phyloP scores from a whole-genome alignment of 2,113 vertebrate species.

The Xiphorhynchus elegans region DNA sequence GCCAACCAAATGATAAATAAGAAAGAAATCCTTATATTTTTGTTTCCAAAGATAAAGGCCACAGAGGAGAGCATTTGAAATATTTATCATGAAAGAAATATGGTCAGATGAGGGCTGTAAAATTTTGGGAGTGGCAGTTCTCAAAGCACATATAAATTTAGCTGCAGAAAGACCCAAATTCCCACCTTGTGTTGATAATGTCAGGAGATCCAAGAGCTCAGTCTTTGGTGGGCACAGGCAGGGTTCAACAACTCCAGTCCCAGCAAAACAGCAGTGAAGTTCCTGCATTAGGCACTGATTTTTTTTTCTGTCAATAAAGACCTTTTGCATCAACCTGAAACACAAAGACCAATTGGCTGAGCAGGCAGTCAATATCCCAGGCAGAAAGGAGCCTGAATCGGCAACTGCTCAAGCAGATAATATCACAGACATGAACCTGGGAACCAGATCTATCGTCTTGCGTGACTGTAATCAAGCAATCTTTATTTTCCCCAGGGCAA shows the following conservation, averaged over 20 bases:
- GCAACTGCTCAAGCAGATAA: conserved; percentile 30
- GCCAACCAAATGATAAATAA: background rate
- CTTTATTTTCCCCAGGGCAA: background rate
- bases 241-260: background rate
- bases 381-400: background rate
- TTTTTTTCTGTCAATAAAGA: conserved; percentile 8
- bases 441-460: background rate
- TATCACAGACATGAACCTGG: background rate
- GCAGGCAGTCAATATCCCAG: conserved; percentile 11
- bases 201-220: background rate
- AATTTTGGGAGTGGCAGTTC: background rate
- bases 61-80: background rate
- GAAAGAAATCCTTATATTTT: background rate
- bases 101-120: background rate
- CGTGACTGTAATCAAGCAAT: conserved; percentile 12
- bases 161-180: background rate
- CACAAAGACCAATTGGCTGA: conserved; percentile 9
- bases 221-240: background rate
- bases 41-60: background rate
- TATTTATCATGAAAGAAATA: background rate
- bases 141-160: background rate
- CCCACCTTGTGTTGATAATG: background rate
- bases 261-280: background rate
- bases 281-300: background rate
- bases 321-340: conserved; percentile 5